These are phyloP conservation scores for Enteromius trimaculatus DNA, from an alignment of 2,797 vertebrate species.

Conservation along the genomic window DNA sequence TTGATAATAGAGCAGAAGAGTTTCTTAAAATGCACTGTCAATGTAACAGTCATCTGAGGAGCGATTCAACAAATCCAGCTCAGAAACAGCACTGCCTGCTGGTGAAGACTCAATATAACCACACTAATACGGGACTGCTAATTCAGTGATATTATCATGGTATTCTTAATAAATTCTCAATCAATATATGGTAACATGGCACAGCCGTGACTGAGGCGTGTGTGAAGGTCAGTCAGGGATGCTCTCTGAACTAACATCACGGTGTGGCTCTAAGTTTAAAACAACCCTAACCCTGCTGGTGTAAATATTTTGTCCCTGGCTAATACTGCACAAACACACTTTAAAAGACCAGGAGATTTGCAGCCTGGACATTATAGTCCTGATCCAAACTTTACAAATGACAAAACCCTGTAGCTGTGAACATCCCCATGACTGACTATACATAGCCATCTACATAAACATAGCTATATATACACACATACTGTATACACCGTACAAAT, in stretches of 20 bases:
- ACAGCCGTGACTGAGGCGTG: conserved; percentile 11
- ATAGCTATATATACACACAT: not conserved
- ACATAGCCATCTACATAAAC: not conserved
- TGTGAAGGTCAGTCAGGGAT: conserved; percentile 45
- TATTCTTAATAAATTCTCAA: not conserved
- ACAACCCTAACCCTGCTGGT: conserved; percentile 26
- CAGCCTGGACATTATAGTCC: conserved; percentile 22
- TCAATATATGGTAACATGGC: not conserved
- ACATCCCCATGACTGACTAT: not conserved
- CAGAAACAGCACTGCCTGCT: conserved; percentile 58
- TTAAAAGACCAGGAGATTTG: conserved; percentile 31
- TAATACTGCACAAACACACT: conserved; percentile 55
- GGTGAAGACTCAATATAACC: conserved; percentile 52
- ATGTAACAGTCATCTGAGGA: not conserved
- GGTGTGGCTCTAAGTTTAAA: conserved; percentile 46
- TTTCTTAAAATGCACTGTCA: not conserved
- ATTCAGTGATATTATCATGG: not conserved
- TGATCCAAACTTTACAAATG: conserved; percentile 5
- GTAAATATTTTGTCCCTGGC: conserved; percentile 60
- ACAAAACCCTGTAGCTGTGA: conserved; percentile 6
- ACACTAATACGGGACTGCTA: not conserved
- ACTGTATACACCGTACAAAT: not conserved
- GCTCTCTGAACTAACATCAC: conserved; percentile 34
- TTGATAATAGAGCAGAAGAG: not conserved
- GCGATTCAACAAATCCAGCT: not conserved